These are phyloP conservation scores for Myotis brandtii DNA, from an alignment of 2,113 vertebrate genomes.

Conservation along the genomic window DNA sequence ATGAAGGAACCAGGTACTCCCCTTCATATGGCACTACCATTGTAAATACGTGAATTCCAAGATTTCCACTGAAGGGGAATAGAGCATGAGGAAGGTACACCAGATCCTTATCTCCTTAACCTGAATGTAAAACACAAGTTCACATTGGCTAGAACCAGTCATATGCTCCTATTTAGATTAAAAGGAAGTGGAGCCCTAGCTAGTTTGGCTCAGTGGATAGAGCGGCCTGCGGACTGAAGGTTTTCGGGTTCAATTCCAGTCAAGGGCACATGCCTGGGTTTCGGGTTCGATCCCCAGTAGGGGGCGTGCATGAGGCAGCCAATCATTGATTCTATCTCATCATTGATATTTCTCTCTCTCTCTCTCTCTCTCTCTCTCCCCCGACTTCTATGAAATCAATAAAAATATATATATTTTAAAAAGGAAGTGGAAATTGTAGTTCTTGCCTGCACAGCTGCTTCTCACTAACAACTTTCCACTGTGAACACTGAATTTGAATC, in stretches of 20 bases:
- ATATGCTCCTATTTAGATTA: not conserved
- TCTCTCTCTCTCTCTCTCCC: no score
- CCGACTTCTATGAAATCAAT: no score
- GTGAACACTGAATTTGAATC: not conserved
- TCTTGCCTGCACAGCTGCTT: not conserved
- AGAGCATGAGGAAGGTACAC: not conserved
- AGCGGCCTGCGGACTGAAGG: no score
- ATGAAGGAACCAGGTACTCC: not conserved
- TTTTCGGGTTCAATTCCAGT: no score
- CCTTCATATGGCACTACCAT: not conserved
- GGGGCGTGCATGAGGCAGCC: no score
- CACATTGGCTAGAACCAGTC: not conserved
- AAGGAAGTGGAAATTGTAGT: not conserved
- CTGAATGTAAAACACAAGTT: not conserved
- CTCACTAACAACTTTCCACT: not conserved
- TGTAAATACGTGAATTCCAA: not conserved
- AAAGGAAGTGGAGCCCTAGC: not conserved
- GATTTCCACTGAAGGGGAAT: not conserved
- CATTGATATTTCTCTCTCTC: no score
- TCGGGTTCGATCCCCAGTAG: no score
- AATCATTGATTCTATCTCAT: no score
- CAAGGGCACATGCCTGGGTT: no score
- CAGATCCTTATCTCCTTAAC: not conserved
- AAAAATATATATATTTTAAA: not conserved
- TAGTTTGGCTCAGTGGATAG: no score